phyloP scores from a whole-genome alignment of 2,797 vertebrate genomes.

The Menidia menidia region DNA sequence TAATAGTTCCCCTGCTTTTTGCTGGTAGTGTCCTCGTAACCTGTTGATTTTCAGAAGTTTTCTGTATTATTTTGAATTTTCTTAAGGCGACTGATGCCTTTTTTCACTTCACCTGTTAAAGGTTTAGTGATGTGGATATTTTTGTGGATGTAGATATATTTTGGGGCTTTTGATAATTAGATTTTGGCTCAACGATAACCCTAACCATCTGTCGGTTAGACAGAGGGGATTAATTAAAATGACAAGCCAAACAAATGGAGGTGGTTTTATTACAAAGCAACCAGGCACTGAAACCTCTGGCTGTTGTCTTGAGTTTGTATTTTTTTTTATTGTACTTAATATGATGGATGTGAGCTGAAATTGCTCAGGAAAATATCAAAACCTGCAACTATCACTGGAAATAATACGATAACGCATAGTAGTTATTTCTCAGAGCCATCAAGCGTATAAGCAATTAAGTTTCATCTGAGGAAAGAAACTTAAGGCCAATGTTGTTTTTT shows the following conservation, averaged over 20 bases:
- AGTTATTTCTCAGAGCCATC: no score
- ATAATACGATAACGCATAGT: no score
- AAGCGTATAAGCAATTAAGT: no score
- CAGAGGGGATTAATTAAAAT: conserved; percentile 36
- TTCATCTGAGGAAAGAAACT: no score
- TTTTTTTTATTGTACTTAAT: no score
- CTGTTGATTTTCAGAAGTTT: neutral
- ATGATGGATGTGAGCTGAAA: no score
- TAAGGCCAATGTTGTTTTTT: no score
- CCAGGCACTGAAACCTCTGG: neutral
- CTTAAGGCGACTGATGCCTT: neutral
- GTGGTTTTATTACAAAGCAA: conserved; percentile 4
- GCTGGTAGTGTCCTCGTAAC: no score
- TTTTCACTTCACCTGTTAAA: neutral
- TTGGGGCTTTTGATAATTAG: conserved; percentile 7
- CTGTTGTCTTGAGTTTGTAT: neutral
- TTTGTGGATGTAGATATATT: conserved; percentile 5
- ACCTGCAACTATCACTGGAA: no score
- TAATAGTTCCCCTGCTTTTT: no score
- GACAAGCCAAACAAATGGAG: conserved; percentile 29
- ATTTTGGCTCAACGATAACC: conserved; percentile 36
- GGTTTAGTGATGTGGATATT: conserved; percentile 3
- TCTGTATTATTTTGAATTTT: neutral
- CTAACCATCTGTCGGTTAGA: conserved; percentile 39
- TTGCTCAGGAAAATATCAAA: no score